Conservation (phyloP, 1,140 invertebrate species). For the Paraescarpia echinospica region DNA sequence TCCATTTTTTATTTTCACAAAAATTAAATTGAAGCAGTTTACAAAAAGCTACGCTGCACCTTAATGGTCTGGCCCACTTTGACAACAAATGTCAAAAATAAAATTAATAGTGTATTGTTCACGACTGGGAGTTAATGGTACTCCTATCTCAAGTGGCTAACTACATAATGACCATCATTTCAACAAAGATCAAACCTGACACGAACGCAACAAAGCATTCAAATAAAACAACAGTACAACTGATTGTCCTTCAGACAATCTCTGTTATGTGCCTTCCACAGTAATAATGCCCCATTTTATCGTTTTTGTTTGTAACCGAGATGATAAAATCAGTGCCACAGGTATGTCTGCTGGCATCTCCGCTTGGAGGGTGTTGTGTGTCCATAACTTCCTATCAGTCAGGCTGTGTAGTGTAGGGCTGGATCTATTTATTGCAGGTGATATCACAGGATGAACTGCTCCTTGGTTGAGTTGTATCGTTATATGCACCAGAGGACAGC, state of each 20-base stretch:
- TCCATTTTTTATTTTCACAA: too few species aligned
- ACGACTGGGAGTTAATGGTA: neutral
- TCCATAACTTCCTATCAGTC: neutral
- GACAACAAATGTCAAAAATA: too few species aligned
- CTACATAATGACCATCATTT: neutral
- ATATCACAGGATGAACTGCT: neutral
- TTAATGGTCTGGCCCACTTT: too few species aligned
- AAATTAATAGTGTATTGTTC: too few species aligned
- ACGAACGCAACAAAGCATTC: neutral
- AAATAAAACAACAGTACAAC: neutral
- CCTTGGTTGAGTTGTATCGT: neutral
- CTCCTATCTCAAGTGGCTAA: neutral
- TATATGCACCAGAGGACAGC: neutral
- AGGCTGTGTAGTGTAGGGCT: neutral
- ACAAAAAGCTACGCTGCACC: too few species aligned
- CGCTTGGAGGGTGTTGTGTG: neutral
- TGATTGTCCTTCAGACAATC: neutral
- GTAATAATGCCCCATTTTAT: neutral
- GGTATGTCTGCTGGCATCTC: neutral
- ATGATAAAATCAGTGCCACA: neutral
- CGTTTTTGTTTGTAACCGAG: neutral
- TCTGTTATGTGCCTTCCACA: neutral
- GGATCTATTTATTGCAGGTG: neutral
- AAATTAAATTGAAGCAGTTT: too few species aligned
- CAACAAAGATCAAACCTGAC: neutral